A percentile compares a stretch with the other conserved stretches of the same genome.
These are phyloP conservation scores for Lethocerus indicus DNA, from an alignment of 1,140 invertebrate species.

Conservation along the genomic window DNA sequence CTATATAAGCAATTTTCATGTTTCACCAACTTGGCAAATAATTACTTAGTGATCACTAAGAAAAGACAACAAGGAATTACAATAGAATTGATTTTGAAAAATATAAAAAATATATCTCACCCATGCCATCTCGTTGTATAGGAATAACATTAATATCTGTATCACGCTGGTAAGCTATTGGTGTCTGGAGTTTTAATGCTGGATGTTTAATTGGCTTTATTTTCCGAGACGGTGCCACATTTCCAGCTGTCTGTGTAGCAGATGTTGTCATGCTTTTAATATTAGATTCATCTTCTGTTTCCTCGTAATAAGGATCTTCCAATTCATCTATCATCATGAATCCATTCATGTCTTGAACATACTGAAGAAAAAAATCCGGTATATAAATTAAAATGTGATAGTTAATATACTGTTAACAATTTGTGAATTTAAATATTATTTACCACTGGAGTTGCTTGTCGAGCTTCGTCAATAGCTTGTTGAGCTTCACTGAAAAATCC, in stretches of 20 bases:
- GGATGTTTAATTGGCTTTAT: slow-evolving; percentile 60
- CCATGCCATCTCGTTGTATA: slow-evolving; percentile 67
- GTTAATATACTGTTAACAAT: not conserved
- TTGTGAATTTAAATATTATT: slow-evolving; percentile 1
- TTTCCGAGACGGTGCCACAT: slow-evolving; percentile 34
- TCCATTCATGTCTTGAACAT: slow-evolving; percentile 17
- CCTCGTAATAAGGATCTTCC: slow-evolving; percentile 17
- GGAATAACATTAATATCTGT: slow-evolving; percentile 61
- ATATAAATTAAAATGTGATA: not conserved
- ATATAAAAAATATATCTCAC: too few relatives aligned
- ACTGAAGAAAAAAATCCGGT: slow-evolving; percentile 4
- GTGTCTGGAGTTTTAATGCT: slow-evolving; percentile 54
- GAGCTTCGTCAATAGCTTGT: slow-evolving; percentile 31
- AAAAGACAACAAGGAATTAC: too few relatives aligned
- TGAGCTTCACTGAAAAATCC: slow-evolving; percentile 33
- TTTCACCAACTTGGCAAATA: too few relatives aligned
- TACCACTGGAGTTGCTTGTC: slow-evolving; percentile 28
- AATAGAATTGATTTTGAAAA: too few relatives aligned
- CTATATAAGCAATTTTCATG: too few relatives aligned
- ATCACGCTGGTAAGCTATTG: slow-evolving; percentile 61
- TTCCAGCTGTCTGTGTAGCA: slow-evolving; percentile 34
- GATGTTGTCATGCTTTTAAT: slow-evolving; percentile 26
- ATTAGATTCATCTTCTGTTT: slow-evolving; percentile 4
- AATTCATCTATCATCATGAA: slow-evolving; percentile 20
- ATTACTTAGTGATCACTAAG: too few relatives aligned